Evolutionary conservation across 1,140 invertebrate genomes (phyloP), one percentile per base, ranked within the genome.

Genomic region (Holcopasites calliopsidis): DNA sequence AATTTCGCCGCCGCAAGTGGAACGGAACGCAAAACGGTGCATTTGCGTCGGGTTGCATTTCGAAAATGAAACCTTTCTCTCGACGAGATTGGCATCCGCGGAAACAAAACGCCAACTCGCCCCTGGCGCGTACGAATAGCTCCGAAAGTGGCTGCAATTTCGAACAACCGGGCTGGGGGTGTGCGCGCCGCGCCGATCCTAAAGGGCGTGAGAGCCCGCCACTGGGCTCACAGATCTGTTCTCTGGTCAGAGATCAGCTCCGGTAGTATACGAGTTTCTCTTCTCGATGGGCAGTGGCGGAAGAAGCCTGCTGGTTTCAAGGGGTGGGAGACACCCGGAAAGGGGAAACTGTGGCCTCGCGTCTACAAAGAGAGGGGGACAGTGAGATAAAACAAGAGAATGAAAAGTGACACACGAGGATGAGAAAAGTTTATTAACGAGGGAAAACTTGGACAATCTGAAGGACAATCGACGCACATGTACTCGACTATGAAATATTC

Each of bases 241-340:
- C 62, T 60, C 80, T 82, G 76, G 64, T 52, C 76, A 66, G 80
- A 72, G 69, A 77, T 83, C 82, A 69, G 66, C 70, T 83, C 72
- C 80, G 71, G 66, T 74, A 80, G 82, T 84, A 82, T 84, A 84
- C 80, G 80, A 84, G 72, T 83, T 79, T 84, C 77, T 79, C 69
- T 35, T 31, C 70, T 54, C 31, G 5, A 21, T 4, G 21, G 13
- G 10, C 28, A 11, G 49, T 11, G 5, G n/a, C 18, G 3, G 21
- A 23, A 33, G 35, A 26, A 61, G 28, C 18, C 2, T 11, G 35
- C 16, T n/a, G 33, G 35, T 10, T 6, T n/a, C 23, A 28, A n/a
- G 47, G 33, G 62, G 50, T 3, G n/a, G 35, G 60, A 2, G 23
- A 28, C 49, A 42, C 4, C 4, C 5, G 13, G 40, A 40, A 68